Conservation (phyloP, 2,113 vertebrate species). For the Furnarius figulus region DNA sequence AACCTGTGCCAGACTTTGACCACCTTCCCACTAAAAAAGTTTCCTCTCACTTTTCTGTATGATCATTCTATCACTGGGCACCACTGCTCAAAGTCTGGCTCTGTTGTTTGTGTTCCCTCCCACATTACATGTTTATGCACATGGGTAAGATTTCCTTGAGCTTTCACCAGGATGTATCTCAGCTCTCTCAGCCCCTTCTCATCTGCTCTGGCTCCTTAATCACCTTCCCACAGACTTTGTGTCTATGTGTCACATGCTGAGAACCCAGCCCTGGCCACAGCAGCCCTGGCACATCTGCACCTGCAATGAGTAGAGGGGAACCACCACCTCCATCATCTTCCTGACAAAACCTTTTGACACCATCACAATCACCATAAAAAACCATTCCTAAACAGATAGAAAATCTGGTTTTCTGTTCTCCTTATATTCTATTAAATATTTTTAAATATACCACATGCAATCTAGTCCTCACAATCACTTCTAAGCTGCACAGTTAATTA, state of each 20-base stretch:
- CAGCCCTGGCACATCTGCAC: neutral
- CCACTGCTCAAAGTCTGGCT: neutral
- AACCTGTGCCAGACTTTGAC: neutral
- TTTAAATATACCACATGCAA: neutral
- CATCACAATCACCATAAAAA: neutral
- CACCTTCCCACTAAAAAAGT: no score
- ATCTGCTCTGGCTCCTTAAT: neutral
- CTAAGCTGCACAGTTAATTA: neutral
- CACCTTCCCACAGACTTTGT: no score
- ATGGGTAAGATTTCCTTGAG: neutral
- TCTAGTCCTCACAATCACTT: neutral
- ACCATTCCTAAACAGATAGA: neutral
- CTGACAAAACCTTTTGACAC: neutral
- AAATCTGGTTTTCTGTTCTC: neutral
- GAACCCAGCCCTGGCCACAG: neutral
- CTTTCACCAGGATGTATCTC: neutral
- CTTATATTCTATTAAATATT: neutral
- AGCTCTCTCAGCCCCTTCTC: neutral
- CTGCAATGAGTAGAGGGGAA: neutral
- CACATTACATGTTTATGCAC: neutral
- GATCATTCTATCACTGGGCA: no score
- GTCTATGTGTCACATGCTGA: neutral
- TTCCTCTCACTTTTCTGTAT: neutral
- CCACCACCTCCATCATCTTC: neutral
- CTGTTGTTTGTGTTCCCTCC: neutral